These are phyloP conservation scores for Montipora capitata DNA, from an alignment of 92 coral and sea anemone species.

Conservation along the genomic window DNA sequence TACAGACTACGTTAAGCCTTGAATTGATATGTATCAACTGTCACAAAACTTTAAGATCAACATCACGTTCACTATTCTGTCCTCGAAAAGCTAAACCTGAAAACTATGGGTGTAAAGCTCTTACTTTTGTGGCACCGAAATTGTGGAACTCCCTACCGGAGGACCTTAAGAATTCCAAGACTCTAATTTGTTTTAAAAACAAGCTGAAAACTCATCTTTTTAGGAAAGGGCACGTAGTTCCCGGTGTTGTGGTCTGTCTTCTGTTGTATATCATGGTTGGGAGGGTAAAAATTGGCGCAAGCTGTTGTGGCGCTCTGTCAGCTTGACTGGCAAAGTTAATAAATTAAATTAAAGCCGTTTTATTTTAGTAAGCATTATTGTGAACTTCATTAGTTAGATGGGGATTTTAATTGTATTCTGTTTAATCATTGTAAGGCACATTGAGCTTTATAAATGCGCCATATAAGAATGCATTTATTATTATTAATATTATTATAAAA, in stretches of 20 bases:
- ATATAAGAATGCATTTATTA: too few relatives aligned
- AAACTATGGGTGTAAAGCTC: not conserved
- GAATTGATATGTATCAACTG: not conserved
- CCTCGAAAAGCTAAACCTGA: not conserved
- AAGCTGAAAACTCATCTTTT: not conserved
- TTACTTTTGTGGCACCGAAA: not conserved
- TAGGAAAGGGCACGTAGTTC: too few relatives aligned
- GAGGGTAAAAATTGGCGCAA: too few relatives aligned
- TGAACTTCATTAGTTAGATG: too few relatives aligned
- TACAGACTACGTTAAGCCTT: not conserved
- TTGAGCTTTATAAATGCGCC: too few relatives aligned
- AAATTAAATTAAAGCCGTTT: not conserved
- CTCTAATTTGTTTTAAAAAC: not conserved
- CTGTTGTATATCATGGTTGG: too few relatives aligned
- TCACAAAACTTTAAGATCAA: not conserved
- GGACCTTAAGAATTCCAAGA: not conserved
- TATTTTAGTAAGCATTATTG: not conserved
- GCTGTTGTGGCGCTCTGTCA: too few relatives aligned
- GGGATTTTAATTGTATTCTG: too few relatives aligned
- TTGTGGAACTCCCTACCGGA: not conserved
- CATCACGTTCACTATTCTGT: not conserved
- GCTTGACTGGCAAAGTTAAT: too few relatives aligned
- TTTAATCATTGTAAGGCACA: too few relatives aligned
- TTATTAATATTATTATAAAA: not conserved
- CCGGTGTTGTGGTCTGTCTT: too few relatives aligned